Conservation (phyloP, 2,113 vertebrate genomes). For the Anhinga rufa region DNA sequence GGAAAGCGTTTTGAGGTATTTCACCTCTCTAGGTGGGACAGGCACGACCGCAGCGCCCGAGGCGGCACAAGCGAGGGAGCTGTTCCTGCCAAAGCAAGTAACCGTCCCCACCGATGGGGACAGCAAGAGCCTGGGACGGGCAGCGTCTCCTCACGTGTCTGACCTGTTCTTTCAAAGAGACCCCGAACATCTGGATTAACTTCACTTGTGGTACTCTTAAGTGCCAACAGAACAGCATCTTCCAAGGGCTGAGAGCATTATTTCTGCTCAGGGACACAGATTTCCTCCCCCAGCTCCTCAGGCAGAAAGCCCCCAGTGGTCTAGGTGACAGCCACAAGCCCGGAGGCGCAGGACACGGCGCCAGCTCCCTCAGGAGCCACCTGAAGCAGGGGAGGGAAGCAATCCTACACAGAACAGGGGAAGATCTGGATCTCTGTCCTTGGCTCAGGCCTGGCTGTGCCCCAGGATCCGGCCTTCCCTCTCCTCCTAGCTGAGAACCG, state of each 20-base stretch:
- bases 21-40: background rate
- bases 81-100: background rate
- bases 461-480: background rate
- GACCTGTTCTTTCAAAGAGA: background rate
- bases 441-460: background rate
- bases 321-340: no score
- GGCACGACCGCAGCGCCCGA: background rate
- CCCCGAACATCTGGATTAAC: background rate
- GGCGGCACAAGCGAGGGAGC: background rate
- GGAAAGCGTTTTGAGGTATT: fast-evolving
- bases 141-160: background rate
- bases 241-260: background rate
- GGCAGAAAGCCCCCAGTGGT: background rate
- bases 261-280: background rate
- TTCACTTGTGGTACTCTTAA: no score
- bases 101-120: background rate
- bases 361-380: background rate
- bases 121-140: background rate
- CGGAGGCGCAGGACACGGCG: background rate
- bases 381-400: background rate
- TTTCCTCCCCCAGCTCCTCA: background rate
- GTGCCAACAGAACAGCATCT: background rate
- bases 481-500: background rate
- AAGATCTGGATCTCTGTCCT: background rate
- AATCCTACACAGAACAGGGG: background rate